Percentiles rank a stretch among this genome's conserved stretches.
Evolutionary conservation across 2,888 invertebrate species (phyloP).

Genomic region (Hirtodrosophila histrioides): DNA sequence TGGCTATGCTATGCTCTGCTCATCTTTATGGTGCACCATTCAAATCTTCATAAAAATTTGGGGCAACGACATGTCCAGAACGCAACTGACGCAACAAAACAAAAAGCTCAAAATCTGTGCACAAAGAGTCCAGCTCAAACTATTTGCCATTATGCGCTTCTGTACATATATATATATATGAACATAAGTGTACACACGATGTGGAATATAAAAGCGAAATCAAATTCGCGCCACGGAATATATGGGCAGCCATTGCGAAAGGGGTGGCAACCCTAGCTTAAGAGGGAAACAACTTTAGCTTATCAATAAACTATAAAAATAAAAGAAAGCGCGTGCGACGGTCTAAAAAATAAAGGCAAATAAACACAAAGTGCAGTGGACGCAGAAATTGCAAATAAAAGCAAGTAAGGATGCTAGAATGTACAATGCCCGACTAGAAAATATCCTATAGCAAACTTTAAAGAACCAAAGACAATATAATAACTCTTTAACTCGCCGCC

Average conservation of each 20-base stretch:
- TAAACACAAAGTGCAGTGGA: conserved; percentile 68
- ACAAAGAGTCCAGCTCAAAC: conserved; percentile 34
- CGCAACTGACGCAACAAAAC: conserved; percentile 37
- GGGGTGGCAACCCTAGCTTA: conserved; percentile 55
- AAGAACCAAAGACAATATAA: too few relatives aligned
- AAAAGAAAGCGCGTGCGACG: conserved; percentile 21
- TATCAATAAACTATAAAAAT: conserved; percentile 77
- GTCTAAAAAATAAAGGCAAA: conserved; percentile 40
- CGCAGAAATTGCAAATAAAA: conserved; percentile 71
- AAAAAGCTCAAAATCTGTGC: conserved; percentile 47
- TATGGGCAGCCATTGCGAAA: conserved; percentile 40
- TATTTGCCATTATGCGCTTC: conserved; percentile 52
- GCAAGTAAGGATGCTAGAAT: too few relatives aligned
- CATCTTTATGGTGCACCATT: conserved; percentile 65
- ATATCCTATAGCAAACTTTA: too few relatives aligned
- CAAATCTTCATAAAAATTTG: conserved; percentile 70
- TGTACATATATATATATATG: neutral
- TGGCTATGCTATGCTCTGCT: neutral
- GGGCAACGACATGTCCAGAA: conserved; percentile 69
- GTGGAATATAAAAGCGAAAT: conserved; percentile 51
- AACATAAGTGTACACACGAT: neutral
- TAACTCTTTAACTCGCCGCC: too few relatives aligned
- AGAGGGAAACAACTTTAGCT: conserved; percentile 55
- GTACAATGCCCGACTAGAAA: too few relatives aligned
- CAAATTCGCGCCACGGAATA: conserved; percentile 54